Evolutionary conservation across 1,140 invertebrate species (phyloP).

Genomic region (Brachionus asplanchnoidis): DNA sequence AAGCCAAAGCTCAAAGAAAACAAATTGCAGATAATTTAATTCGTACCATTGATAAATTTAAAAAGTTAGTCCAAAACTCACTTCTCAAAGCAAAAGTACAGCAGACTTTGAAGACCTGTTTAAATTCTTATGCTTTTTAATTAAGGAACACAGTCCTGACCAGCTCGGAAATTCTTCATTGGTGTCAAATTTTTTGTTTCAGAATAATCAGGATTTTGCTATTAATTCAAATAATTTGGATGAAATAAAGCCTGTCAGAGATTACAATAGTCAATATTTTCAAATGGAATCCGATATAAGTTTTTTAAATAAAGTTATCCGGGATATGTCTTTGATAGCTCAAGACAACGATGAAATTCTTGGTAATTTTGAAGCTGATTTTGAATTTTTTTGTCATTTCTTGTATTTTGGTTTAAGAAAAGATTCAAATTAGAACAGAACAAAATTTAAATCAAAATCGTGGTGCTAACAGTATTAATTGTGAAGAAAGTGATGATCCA

Average conservation of each 20-base stretch:
- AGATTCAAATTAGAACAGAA: neutral
- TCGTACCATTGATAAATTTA: neutral
- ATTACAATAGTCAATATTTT: neutral
- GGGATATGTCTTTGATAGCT: neutral
- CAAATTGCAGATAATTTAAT: neutral
- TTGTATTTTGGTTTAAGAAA: neutral
- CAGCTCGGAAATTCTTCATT: neutral
- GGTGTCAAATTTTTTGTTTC: conserved; percentile 22
- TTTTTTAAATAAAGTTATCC: neutral
- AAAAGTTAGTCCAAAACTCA: neutral
- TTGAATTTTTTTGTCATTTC: neutral
- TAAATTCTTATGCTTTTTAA: neutral
- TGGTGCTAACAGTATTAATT: neutral
- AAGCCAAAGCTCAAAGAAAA: neutral
- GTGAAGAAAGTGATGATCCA: neutral
- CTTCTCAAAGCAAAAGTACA: neutral
- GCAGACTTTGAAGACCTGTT: neutral
- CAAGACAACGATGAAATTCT: neutral
- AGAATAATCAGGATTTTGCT: neutral
- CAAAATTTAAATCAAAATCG: neutral
- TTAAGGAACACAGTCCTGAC: neutral
- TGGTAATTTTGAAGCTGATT: neutral
- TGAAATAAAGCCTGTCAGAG: neutral
- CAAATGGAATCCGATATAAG: neutral
- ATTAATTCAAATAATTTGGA: neutral